Evolutionary conservation across 1,140 invertebrate species (phyloP).

Genomic region (Teleogryllus occipitalis): DNA sequence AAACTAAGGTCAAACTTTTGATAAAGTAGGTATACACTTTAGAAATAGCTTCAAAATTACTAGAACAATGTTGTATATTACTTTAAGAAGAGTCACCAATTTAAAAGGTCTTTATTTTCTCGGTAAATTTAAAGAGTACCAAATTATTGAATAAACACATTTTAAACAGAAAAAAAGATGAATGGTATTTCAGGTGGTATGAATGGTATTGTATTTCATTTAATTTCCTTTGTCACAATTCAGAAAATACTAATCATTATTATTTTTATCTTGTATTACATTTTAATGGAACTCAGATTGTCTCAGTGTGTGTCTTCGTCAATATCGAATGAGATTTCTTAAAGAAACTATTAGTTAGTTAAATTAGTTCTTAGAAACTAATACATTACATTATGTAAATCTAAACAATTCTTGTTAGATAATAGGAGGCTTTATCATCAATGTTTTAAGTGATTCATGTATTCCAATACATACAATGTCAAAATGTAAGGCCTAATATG

Average conservation of each 20-base stretch:
- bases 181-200: too few species aligned
- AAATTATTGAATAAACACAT: too few species aligned
- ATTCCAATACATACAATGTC: not conserved
- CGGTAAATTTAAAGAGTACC: too few species aligned
- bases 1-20: constrained; percentile 27
- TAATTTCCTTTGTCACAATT: not conserved
- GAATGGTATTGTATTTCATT: not conserved
- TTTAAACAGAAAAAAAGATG: too few species aligned
- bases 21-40: constrained; percentile 14
- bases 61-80: too few species aligned
- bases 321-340: not conserved
- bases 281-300: not conserved
- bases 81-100: too few species aligned
- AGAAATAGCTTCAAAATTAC: too few species aligned
- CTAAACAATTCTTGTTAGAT: not conserved
- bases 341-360: not conserved
- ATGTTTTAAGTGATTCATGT: not conserved
- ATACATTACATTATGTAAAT: not conserved
- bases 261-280: not conserved
- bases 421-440: not conserved
- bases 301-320: not conserved
- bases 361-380: too few species aligned
- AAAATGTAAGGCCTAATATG: not conserved
- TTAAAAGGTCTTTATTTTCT: too few species aligned
- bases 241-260: not conserved